These are phyloP conservation scores for Apodemia mormo DNA, from an alignment of 2,888 invertebrate genomes.

Conservation along the genomic window DNA sequence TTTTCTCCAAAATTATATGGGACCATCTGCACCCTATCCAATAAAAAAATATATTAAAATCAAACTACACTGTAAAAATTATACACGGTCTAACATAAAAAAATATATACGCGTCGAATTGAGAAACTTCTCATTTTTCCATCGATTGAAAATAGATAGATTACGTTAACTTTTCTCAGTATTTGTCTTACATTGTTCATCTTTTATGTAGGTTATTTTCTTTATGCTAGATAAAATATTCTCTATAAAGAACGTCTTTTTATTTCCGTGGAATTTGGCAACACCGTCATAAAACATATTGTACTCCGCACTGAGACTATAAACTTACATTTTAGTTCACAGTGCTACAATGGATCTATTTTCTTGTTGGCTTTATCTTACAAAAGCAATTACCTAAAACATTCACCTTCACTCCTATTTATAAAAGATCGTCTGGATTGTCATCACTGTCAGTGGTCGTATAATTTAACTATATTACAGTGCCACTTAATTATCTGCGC, in stretches of 20 bases:
- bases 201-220: neutral
- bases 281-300: neutral
- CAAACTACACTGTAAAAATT: too few relatives aligned
- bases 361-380: neutral
- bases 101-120: too few relatives aligned
- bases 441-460: neutral
- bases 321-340: neutral
- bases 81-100: too few relatives aligned
- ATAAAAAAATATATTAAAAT: too few relatives aligned
- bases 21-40: too few relatives aligned
- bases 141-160: too few relatives aligned
- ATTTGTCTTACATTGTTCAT: too few relatives aligned
- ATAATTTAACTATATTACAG: too few relatives aligned
- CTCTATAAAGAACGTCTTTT: neutral
- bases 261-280: neutral
- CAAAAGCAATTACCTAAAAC: neutral
- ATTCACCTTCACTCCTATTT: neutral
- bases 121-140: too few relatives aligned
- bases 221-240: neutral
- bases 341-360: neutral
- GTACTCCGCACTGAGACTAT: neutral
- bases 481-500: too few relatives aligned
- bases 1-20: too few relatives aligned
- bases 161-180: too few relatives aligned
- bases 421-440: neutral